Evolutionary conservation across 2,797 vertebrate genomes (phyloP), one percentile per base, ranked within the genome.

Genomic region (Balearica regulorum): DNA sequence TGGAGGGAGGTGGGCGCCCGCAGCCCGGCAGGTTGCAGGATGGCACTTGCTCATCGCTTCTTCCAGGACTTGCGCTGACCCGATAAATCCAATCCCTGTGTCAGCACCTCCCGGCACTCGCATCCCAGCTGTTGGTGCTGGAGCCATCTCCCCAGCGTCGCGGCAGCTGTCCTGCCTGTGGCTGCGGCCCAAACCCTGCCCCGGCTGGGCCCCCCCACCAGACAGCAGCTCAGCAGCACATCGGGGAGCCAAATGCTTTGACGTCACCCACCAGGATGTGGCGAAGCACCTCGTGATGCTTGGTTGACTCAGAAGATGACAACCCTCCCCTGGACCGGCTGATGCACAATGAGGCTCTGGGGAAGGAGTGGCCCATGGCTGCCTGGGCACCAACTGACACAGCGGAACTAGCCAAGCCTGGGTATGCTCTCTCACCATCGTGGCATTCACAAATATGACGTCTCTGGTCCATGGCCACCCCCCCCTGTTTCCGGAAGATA

Each of bases 151-250:
- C 43, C 46, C 66, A 19, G 44, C 41, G 9, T 13, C 6, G 1
- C 1, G 2, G 33, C 62, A 49, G 37, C 54, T 13, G 0, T 15
- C 78, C 39, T 25, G 58, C 57, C 46, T 21, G 37, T 6, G 43
- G 33, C 62, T 3, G 3, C 57, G 72, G 87, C 79, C 75, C 89
- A 57, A 77, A 37, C 2, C 58, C 79, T 66, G 48, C 72, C 0
- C 3, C 8, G 5, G 39, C 66, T 0, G 4, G 58, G 5, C 7
- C 39, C 31, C 83, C 55, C 11, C 0, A 17, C 16, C 64, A 64
- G 55, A 26, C 12, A 9, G 44, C 48, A 9, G 26, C 57, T 26
- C 9, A 2, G 83, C 2, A 0, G 31, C 0, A 0, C 1, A 1
- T 11, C 0, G 2, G 60, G 61, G 29, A 92, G 92, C 83, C 69